Conservation (phyloP, 2,888 invertebrate genomes). For the Antitype chi region DNA sequence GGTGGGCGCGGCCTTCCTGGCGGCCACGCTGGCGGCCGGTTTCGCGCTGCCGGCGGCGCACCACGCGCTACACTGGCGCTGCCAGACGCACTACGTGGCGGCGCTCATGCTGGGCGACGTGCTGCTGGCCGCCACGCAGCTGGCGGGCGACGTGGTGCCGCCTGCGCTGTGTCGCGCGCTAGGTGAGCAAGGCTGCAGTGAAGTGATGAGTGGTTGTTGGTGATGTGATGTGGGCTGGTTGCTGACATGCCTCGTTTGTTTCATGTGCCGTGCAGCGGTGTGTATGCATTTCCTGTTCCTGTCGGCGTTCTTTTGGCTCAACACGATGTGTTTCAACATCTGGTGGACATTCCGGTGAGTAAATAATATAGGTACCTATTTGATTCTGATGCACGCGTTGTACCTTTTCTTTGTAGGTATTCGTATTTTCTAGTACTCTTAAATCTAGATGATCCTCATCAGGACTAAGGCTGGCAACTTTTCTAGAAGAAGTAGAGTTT, state of each 20-base stretch:
- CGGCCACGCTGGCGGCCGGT: conserved; percentile 95
- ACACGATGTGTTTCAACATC: conserved; percentile 98
- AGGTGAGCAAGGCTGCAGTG: conserved; percentile 90
- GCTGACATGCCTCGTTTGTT: conserved; percentile 64
- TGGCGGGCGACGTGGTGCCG: conserved; percentile 91
- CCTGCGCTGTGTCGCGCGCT: conserved; percentile 92
- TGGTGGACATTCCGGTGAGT: conserved; percentile 97
- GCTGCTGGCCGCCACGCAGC: conserved; percentile 94
- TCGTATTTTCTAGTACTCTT: neutral
- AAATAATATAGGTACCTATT: too few relatives aligned
- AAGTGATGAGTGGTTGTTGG: neutral
- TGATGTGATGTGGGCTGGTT: conserved; percentile 6
- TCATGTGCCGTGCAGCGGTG: conserved; percentile 91
- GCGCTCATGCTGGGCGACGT: conserved; percentile 95
- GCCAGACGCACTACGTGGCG: conserved; percentile 96
- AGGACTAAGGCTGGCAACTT: too few relatives aligned
- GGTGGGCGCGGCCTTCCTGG: conserved; percentile 95
- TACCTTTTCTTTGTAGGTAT: neutral
- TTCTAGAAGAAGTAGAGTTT: too few relatives aligned
- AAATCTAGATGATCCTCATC: neutral
- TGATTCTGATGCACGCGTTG: neutral
- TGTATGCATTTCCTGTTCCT: conserved; percentile 97
- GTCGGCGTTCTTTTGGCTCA: conserved; percentile 98
- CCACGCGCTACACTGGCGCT: conserved; percentile 97
- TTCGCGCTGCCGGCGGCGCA: conserved; percentile 95